phyloP scores from a whole-genome alignment of 1,140 invertebrate genomes.

The Gryllus bimaculatus region DNA sequence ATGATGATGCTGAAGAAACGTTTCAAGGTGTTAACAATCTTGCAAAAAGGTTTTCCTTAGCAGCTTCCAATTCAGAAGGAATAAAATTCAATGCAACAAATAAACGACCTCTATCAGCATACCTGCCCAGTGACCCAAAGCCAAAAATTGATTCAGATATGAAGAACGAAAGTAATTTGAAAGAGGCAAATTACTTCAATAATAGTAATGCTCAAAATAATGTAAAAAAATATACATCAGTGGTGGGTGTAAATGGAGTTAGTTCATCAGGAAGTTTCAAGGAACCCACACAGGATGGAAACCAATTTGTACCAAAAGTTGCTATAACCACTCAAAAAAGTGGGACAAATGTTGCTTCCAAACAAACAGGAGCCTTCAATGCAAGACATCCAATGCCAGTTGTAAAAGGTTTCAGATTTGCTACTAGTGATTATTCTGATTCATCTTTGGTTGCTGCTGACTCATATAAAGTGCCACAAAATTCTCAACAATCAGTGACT shows the following conservation, averaged over 20 bases:
- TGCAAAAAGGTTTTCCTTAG: constrained; percentile 14
- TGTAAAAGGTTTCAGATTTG: constrained; percentile 30
- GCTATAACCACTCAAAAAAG: not conserved
- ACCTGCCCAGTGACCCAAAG: not conserved
- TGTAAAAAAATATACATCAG: constrained; percentile 27
- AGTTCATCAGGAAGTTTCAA: not conserved
- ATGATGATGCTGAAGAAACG: not conserved
- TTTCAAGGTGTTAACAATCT: constrained; percentile 16
- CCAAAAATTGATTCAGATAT: not conserved
- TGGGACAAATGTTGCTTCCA: not conserved
- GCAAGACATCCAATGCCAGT: constrained; percentile 23
- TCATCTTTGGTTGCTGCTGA: not conserved
- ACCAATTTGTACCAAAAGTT: not conserved
- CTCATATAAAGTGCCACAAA: not conserved
- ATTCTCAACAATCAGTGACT: not conserved
- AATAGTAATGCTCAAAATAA: not conserved
- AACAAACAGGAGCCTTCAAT: not conserved
- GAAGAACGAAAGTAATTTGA: not conserved
- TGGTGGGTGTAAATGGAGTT: constrained; percentile 26
- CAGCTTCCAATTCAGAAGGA: not conserved
- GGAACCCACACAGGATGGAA: not conserved
- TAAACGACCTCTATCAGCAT: not conserved
- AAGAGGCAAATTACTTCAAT: not conserved
- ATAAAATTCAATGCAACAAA: not conserved
- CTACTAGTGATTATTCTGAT: not conserved